Evolutionary conservation across 2,113 vertebrate species (phyloP), one percentile per base, ranked within the genome.

Genomic region (Podarcis raffonei): DNA sequence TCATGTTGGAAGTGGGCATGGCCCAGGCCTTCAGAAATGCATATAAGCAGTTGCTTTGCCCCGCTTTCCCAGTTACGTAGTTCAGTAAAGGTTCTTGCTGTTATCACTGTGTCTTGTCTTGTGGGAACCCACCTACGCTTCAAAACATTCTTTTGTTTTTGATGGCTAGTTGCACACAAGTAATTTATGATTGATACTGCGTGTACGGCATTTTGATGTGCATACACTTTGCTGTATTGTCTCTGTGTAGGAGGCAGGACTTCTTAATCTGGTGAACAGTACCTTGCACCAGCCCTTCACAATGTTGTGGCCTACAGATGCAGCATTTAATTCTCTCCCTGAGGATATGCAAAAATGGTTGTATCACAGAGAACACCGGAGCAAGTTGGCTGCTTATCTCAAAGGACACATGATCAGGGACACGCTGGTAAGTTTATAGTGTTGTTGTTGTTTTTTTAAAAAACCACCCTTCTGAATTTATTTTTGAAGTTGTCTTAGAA

Each of bases 261-360:
- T 99, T 90, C 92, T 99, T 72, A 94, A 97, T 1, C 74, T 98
- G 89, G 81, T 99, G 1, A 91, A 74, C 32, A 93, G 97, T 86
- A 22, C 18, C 0, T 9, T 89, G 84, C 98, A 99, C 2, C 96
- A 97, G 87, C 98, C 98, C 2, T 96, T 98, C 95, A 99, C 98
- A 18, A 97, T 99, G 96, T 97, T 99, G 92, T 99, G 98, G 98
- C 98, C 99, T 48, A 98, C 98, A 11, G 97, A 99, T 81, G 20
- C 95, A 0, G 98, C 97, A 0, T 96, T 99, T 65, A 87, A 68
- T 1, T 93, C 97, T 39, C 96, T 99, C 87, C 92, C 98, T 0
- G 93, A 95, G 1, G 96, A 96, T 4, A 96, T 94, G 69, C 96
- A 97, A 93, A 96, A 77, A 90, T 99, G 98, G 98, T 97, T 99